phyloP scores from a whole-genome alignment of 1,140 invertebrate genomes.

The Psilanteris sp. region DNA sequence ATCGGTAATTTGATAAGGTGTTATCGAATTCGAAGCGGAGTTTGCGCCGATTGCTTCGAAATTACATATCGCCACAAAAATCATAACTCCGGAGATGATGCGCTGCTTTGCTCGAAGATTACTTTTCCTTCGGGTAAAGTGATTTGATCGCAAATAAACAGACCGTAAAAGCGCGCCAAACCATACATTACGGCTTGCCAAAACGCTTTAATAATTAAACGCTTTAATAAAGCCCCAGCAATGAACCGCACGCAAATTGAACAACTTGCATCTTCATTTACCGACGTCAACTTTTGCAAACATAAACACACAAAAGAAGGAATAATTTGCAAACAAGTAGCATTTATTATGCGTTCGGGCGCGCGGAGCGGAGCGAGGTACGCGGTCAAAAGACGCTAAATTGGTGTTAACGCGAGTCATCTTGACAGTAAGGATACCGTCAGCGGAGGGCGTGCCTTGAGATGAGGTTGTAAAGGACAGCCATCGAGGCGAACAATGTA shows the following conservation, averaged over 20 bases:
- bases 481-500: constrained; percentile 75
- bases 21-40: too few species aligned
- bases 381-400: constrained; percentile 58
- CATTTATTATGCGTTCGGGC: constrained; percentile 33
- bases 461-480: constrained; percentile 74
- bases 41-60: constrained; percentile 47
- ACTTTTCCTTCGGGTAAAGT: constrained; percentile 3
- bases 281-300: too few species aligned
- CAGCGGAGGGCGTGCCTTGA: constrained; percentile 52
- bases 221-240: too few species aligned
- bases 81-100: constrained; percentile 38
- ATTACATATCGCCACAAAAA: constrained; percentile 34
- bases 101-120: constrained; percentile 8
- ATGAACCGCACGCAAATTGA: too few species aligned
- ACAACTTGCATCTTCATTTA: too few species aligned
- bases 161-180: too few species aligned
- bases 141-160: not conserved
- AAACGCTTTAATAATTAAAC: too few species aligned
- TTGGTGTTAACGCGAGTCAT: constrained; percentile 63
- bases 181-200: too few species aligned
- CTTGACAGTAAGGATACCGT: constrained; percentile 39
- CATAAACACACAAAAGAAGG: too few species aligned
- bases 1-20: too few species aligned
- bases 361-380: not conserved
- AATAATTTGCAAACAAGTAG: not conserved